These are phyloP conservation scores for Holacanthella duospinosa DNA, from an alignment of 2,888 invertebrate genomes.

Conservation along the genomic window DNA sequence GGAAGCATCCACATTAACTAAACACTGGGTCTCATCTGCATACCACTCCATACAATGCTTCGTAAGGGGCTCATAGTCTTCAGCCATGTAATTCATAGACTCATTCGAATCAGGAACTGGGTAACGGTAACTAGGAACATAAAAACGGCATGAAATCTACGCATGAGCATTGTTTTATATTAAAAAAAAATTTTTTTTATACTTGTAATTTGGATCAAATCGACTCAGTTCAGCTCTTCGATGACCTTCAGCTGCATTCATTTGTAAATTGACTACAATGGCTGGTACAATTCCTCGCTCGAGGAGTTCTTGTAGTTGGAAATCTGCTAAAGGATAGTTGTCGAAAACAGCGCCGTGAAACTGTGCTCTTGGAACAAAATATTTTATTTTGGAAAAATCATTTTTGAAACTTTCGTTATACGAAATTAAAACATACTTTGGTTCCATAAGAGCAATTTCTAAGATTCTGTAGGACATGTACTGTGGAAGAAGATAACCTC, in stretches of 20 bases:
- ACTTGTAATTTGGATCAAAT: conserved; percentile 13
- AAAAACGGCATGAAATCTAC: not conserved
- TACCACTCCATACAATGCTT: conserved; percentile 12
- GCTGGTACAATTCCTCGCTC: conserved; percentile 29
- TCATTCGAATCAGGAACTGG: not conserved
- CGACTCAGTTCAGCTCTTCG: conserved; percentile 14
- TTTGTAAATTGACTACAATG: conserved; percentile 21
- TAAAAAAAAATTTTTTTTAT: not conserved
- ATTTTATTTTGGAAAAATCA: too few relatives aligned
- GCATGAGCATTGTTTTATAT: not conserved
- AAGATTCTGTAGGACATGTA: conserved; percentile 26
- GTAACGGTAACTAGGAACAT: not conserved
- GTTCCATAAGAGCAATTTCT: conserved; percentile 24
- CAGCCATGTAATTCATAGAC: not conserved
- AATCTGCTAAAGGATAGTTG: conserved; percentile 24
- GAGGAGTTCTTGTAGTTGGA: conserved; percentile 25
- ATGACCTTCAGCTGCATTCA: conserved; percentile 17
- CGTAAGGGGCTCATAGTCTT: conserved; percentile 7
- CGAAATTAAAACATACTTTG: too few relatives aligned
- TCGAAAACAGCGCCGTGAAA: conserved; percentile 31
- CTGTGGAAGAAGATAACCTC: conserved; percentile 23
- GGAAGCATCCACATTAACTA: conserved; percentile 17
- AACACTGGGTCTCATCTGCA: conserved; percentile 23
- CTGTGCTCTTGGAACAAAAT: conserved; percentile 20
- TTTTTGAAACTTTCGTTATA: too few relatives aligned